Conservation (phyloP, 1,140 invertebrate species). For the Leptopilina boulardi region DNA sequence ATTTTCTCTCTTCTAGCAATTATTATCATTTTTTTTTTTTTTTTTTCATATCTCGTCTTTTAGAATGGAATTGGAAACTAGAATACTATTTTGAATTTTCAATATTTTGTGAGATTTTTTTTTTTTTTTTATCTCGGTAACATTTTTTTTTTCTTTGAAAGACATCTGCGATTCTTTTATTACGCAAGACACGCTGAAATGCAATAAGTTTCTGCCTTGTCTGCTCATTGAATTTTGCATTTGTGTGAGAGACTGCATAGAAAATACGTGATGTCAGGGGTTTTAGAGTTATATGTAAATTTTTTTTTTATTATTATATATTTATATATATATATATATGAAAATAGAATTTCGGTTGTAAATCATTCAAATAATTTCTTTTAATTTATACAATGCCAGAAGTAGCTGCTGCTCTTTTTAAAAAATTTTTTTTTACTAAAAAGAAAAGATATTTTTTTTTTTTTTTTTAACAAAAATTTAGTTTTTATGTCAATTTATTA, state of each 20-base stretch:
- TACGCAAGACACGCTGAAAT: constrained; percentile 26
- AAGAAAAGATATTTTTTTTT: too few species aligned
- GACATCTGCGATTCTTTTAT: not conserved
- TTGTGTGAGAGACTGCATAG: not conserved
- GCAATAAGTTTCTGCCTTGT: not conserved
- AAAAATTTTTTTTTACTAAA: too few species aligned
- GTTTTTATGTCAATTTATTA: too few species aligned
- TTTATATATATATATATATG: too few species aligned
- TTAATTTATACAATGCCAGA: too few species aligned
- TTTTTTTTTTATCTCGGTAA: not conserved
- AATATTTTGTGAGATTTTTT: not conserved
- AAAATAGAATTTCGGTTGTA: too few species aligned
- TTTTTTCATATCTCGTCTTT: not conserved
- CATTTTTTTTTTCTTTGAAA: not conserved
- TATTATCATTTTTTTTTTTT: not conserved
- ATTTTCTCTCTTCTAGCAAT: not conserved
- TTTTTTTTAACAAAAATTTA: too few species aligned
- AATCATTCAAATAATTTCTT: too few species aligned
- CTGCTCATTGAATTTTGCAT: constrained; percentile 1
- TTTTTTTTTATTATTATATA: not conserved
- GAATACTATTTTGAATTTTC: too few species aligned
- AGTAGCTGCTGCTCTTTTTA: too few species aligned
- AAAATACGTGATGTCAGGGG: not conserved
- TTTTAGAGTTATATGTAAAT: not conserved
- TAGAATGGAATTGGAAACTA: not conserved